Evolutionary conservation across 2,888 invertebrate genomes (phyloP).

Genomic region (Chrysomela aeneicollis): DNA sequence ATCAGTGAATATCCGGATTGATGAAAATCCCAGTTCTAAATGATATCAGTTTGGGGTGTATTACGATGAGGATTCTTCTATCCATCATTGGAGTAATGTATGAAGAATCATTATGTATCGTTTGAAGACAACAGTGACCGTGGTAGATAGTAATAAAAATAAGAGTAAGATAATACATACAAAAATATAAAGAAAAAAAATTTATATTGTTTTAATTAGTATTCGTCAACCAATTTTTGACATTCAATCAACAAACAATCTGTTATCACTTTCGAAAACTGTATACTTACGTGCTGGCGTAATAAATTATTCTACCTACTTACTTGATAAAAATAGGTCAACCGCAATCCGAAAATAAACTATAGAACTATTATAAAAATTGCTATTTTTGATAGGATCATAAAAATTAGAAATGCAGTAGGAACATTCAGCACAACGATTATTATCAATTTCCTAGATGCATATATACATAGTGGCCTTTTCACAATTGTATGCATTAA

Average conservation of each 20-base stretch:
- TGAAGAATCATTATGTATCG: too few species aligned
- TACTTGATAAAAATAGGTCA: constrained; percentile 1
- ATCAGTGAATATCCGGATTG: too few species aligned
- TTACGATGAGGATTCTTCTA: too few species aligned
- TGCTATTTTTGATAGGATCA: neutral
- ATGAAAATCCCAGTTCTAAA: too few species aligned
- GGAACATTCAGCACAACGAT: neutral
- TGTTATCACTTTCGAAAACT: neutral
- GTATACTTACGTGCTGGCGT: neutral
- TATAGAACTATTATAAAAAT: neutral
- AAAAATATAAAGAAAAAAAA: neutral
- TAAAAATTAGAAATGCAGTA: neutral
- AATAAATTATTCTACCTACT: neutral
- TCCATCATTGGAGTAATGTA: too few species aligned
- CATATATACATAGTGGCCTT: too few species aligned
- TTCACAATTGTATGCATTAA: too few species aligned
- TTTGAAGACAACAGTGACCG: too few species aligned
- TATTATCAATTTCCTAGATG: too few species aligned
- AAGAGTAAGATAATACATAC: too few species aligned
- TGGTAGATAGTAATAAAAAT: too few species aligned
- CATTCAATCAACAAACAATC: neutral
- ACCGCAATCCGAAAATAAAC: neutral
- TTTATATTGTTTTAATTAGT: neutral
- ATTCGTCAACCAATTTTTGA: neutral
- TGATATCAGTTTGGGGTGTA: too few species aligned